A percentile compares a stretch with the other conserved stretches of the same genome.
phyloP scores from a whole-genome alignment of 2,797 vertebrate genomes.

The Rhodeus uyekii region DNA sequence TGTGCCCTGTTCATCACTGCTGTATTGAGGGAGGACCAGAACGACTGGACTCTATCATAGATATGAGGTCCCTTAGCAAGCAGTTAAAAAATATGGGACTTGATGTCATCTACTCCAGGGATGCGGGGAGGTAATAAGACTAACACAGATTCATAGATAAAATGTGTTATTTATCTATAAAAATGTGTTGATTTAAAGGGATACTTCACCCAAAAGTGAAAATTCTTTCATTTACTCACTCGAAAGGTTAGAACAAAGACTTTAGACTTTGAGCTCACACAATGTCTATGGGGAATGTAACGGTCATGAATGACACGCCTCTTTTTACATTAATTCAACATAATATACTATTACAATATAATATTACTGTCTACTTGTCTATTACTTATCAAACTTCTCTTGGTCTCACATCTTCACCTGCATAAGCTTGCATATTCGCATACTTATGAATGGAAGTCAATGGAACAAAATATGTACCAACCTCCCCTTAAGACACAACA shows the following conservation, averaged over 20 bases:
- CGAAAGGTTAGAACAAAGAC: too few species aligned
- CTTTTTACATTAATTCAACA: too few species aligned
- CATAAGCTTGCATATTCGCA: too few species aligned
- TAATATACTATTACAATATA: too few species aligned
- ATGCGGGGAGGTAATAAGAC: constrained; percentile 80
- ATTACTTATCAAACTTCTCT: too few species aligned
- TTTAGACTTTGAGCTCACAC: neutral
- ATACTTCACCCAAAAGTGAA: neutral
- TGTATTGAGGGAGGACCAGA: constrained; percentile 79
- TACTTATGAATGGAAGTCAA: too few species aligned
- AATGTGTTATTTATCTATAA: neutral
- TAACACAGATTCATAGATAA: neutral
- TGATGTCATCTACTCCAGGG: constrained; percentile 78
- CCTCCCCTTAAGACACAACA: neutral
- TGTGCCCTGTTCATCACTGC: constrained; percentile 72
- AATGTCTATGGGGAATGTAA: neutral
- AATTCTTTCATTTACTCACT: neutral
- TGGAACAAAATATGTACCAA: neutral
- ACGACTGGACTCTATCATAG: constrained; percentile 76
- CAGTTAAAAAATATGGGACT: constrained; percentile 64
- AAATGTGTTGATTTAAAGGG: neutral
- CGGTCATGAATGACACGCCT: neutral
- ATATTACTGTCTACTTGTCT: too few species aligned
- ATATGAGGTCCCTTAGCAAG: constrained; percentile 77
- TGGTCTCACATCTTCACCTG: too few species aligned